phyloP scores from a whole-genome alignment of 2,797 vertebrate species.

The Trematomus bernacchii region DNA sequence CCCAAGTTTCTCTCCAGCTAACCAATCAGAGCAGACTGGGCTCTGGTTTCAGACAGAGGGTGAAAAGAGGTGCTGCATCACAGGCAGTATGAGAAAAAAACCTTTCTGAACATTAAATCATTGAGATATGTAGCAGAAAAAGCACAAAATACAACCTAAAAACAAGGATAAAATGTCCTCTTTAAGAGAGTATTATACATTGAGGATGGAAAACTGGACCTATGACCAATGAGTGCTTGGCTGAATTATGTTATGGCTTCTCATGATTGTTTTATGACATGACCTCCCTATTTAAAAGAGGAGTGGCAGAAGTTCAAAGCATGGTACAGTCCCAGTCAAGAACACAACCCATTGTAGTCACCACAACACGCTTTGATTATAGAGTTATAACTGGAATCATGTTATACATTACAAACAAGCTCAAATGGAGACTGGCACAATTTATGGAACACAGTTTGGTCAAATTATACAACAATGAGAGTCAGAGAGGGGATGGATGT shows the following conservation, averaged over 20 bases:
- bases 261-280: conserved; percentile 55
- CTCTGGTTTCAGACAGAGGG: too few species aligned
- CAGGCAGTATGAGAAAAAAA: too few species aligned
- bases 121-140: too few species aligned
- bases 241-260: conserved; percentile 55
- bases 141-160: too few species aligned
- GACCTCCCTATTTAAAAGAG: conserved; percentile 27
- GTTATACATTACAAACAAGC: conserved; percentile 42
- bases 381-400: conserved; percentile 26
- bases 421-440: conserved; percentile 1
- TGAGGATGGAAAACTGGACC: conserved; percentile 69
- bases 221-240: conserved; percentile 52
- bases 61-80: too few species aligned
- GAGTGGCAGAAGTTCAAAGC: too few species aligned
- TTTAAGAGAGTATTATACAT: conserved; percentile 37
- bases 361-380: conserved; percentile 29
- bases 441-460: conserved; percentile 27
- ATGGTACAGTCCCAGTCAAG: too few species aligned
- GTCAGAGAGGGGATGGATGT: conserved; percentile 22
- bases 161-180: too few species aligned
- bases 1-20: too few species aligned
- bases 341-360: conserved; percentile 11
- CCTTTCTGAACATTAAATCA: too few species aligned
- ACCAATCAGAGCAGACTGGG: too few species aligned
- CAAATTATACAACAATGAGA: conserved; percentile 40